Evolutionary conservation across 2,113 vertebrate genomes (phyloP), one percentile per base, ranked within the genome.

Genomic region (Cyprinodon variegatus): DNA sequence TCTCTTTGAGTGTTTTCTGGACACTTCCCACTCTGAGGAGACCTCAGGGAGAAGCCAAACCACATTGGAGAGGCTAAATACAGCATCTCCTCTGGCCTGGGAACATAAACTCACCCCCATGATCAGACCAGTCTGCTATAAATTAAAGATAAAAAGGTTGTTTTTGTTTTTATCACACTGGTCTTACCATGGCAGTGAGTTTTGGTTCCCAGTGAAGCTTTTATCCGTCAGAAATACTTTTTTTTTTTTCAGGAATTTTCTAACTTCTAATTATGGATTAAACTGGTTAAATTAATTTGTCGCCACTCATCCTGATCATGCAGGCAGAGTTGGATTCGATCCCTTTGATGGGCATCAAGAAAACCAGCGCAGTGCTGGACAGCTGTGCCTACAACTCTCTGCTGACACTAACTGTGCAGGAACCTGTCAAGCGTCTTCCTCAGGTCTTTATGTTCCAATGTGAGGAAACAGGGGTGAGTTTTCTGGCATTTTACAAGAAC

Each of bases 391-490:
- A 95, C 89, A 88, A 95, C 88, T 96, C 96, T 0, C 37, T 99
- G 76, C 78, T 99, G 79, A 89, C 91, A 0, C 0, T 99, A 69
- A 94, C 86, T 0, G 87, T 95, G 39, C 92, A 92, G 78, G 93
- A 95, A 2, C 70, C 10, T 14, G 83, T 11, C 68, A 87, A 70
- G 9, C 83, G 61, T 1, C 13, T 39, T 8, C 76, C 4, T 13
- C 95, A 88, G 78, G 92, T 96, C 66, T 94, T 94, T 81, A 89
- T 98, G 70, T 98, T 98, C 92, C 97, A 98, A 86, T 98, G 96
- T 80, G 92, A 96, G 37, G 94, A 95, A 66, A 86, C 87, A 0
- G 92, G 94, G 87, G 97, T 97, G 88, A 96, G 96, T 82, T 43
- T 3, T 13, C 29, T 29, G 29, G 13, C 50, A 20, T 41, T 40